These are phyloP conservation scores for Omphaloscelis lunosa DNA, from an alignment of 2,888 invertebrate genomes.

Conservation along the genomic window DNA sequence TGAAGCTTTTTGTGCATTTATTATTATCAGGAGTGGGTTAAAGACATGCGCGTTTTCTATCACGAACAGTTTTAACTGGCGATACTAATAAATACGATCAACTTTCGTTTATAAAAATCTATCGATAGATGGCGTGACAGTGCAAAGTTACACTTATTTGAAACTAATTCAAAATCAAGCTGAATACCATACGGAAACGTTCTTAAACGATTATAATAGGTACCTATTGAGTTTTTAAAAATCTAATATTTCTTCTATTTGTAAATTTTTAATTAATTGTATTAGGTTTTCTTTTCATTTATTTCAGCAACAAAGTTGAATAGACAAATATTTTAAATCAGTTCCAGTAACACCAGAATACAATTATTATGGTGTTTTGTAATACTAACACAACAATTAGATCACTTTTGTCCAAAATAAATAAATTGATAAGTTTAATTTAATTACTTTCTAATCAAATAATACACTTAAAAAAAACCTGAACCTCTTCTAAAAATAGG, in stretches of 20 bases:
- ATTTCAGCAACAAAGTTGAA: background rate
- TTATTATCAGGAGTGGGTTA: background rate
- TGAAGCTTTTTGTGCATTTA: background rate
- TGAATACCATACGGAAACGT: background rate
- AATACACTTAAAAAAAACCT: constrained; percentile 34
- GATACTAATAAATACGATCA: background rate
- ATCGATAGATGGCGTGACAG: constrained; percentile 37
- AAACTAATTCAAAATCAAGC: too few species aligned
- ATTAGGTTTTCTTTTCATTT: background rate
- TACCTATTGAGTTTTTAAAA: too few species aligned
- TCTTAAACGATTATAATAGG: background rate
- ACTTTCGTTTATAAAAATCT: background rate
- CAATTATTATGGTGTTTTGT: too few species aligned
- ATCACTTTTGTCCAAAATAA: too few species aligned
- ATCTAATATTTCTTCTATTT: background rate
- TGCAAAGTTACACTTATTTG: background rate
- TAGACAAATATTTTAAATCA: too few species aligned
- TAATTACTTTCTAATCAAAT: background rate
- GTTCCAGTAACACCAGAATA: too few species aligned
- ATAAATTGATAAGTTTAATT: too few species aligned
- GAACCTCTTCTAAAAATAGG: constrained; percentile 18
- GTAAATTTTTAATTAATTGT: background rate
- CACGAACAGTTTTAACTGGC: background rate
- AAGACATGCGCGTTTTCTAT: background rate
- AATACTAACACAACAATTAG: too few species aligned